A percentile compares a stretch with the other conserved stretches of the same genome.
Conservation (phyloP, 2,797 vertebrate genomes). For the Phrynocephalus guinanensis region DNA sequence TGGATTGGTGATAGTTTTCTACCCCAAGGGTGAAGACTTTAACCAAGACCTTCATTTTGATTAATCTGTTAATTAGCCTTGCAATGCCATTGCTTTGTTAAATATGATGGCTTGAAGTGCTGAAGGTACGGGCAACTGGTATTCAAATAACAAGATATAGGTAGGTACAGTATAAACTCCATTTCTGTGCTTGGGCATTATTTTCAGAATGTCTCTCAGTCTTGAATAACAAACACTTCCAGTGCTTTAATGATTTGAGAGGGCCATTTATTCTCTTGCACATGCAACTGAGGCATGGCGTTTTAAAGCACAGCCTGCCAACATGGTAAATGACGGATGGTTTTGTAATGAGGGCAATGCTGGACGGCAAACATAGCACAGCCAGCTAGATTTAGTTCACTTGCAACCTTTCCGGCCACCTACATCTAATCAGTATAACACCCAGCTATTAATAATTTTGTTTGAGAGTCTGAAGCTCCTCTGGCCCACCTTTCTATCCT, state of each 20-base stretch:
- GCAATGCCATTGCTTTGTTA: constrained; percentile 1
- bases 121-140: background rate
- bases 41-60: background rate
- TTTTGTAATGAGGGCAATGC: constrained; percentile 57
- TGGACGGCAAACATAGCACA: constrained; percentile 52
- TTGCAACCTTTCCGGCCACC: constrained; percentile 45
- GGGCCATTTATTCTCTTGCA: constrained; percentile 24
- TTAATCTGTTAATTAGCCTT: constrained; percentile 1
- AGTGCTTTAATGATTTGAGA: constrained; percentile 28
- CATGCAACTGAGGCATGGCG: constrained; percentile 1
- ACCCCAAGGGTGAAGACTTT: background rate
- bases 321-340: constrained; percentile 25
- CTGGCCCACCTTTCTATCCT: background rate
- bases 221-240: constrained; percentile 27
- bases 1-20: constrained; percentile 1
- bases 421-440: constrained; percentile 66
- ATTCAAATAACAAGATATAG: background rate
- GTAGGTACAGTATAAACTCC: background rate
- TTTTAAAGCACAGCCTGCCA: constrained; percentile 59
- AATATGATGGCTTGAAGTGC: background rate
- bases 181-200: background rate
- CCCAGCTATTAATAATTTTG: constrained; percentile 52
- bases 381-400: constrained; percentile 59
- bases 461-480: constrained; percentile 22
- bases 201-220: constrained; percentile 16